Evolutionary conservation across 2,797 vertebrate species (phyloP).

Genomic region (Poecile montanus): DNA sequence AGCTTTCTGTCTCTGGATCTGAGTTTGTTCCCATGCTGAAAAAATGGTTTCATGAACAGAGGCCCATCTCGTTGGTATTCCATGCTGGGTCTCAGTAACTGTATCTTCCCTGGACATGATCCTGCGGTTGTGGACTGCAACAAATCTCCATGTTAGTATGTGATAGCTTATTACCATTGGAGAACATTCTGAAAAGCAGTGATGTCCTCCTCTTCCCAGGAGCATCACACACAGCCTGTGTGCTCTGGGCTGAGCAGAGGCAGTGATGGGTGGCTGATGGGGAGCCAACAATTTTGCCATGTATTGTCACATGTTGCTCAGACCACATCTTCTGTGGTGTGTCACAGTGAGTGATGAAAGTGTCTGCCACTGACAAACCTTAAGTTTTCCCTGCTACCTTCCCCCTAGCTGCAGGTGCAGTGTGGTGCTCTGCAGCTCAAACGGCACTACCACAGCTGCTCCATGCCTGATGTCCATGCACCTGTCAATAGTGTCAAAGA

Average conservation of each 20-base stretch:
- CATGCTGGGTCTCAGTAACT: too few species aligned
- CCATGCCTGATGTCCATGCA: too few species aligned
- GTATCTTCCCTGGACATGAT: too few species aligned
- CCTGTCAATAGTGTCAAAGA: not conserved
- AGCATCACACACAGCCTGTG: accelerated
- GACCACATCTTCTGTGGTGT: not conserved
- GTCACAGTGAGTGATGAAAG: not conserved
- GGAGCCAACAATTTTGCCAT: not conserved
- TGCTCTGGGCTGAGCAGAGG: not conserved
- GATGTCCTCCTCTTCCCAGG: not conserved
- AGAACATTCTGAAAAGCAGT: not conserved
- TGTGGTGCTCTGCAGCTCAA: not conserved
- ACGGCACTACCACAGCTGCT: not conserved
- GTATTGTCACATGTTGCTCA: not conserved
- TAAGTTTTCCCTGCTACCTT: not conserved
- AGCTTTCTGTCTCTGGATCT: too few species aligned
- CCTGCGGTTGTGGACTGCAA: too few species aligned
- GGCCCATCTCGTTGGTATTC: too few species aligned
- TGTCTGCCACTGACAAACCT: not conserved
- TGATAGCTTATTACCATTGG: not conserved
- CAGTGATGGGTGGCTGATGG: not conserved
- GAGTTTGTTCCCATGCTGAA: too few species aligned
- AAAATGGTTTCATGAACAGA: too few species aligned
- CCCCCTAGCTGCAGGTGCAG: not conserved
- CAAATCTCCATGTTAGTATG: accelerated